phyloP scores from a whole-genome alignment of 2,888 invertebrate species.

The Caenorhabditis imperialis region DNA sequence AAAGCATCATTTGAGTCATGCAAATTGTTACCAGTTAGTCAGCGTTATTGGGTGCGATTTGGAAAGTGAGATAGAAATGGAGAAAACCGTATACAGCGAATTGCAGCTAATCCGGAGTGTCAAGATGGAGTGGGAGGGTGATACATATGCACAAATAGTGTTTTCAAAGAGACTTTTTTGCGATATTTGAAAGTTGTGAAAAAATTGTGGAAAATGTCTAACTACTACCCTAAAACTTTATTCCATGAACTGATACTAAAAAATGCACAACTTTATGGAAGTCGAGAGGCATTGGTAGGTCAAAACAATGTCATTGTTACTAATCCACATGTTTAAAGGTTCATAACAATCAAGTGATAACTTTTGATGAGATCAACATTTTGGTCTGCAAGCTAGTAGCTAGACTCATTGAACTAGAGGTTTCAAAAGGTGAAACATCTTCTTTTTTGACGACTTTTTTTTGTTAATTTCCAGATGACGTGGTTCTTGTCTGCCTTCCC shows the following conservation, averaged over 20 bases:
- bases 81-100: no score
- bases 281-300: conserved; percentile 30
- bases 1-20: conserved; percentile 47
- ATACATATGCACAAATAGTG: conserved; percentile 27
- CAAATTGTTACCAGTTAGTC: conserved; percentile 1
- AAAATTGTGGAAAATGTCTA: conserved; percentile 20
- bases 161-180: neutral
- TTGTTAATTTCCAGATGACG: conserved; percentile 46
- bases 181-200: conserved; percentile 1
- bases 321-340: conserved; percentile 6
- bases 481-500: conserved; percentile 62
- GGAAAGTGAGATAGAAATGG: no score
- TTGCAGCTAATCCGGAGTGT: conserved; percentile 43
- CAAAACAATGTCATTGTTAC: neutral
- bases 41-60: no score
- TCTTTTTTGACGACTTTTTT: neutral
- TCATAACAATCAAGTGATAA: conserved; percentile 15
- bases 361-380: conserved; percentile 23
- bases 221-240: conserved; percentile 33
- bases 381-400: conserved; percentile 13
- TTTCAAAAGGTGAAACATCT: conserved; percentile 12
- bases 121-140: conserved; percentile 28
- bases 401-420: conserved; percentile 7
- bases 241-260: conserved; percentile 39
- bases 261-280: conserved; percentile 18